phyloP scores from a whole-genome alignment of 2,797 vertebrate genomes.

The Girardinus metallicus region DNA sequence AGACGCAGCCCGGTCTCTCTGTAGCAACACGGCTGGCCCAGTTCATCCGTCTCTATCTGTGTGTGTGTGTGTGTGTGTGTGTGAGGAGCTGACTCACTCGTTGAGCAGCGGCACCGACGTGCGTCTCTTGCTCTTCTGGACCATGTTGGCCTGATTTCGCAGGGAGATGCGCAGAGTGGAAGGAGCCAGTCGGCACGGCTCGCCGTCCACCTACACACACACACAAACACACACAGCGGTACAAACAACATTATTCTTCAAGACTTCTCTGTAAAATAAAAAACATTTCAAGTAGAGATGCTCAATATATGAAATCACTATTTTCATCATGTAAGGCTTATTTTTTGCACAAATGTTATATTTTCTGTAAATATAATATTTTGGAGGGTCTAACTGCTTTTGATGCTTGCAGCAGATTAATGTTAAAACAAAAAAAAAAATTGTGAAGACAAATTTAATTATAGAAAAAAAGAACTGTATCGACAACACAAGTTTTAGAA shows the following conservation, averaged over 20 bases:
- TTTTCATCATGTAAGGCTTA: too few species aligned
- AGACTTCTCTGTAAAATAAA: not conserved
- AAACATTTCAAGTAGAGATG: too few species aligned
- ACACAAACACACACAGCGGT: not conserved
- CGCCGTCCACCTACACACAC: slow-evolving; percentile 91
- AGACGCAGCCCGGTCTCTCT: slow-evolving; percentile 67
- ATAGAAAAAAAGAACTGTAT: not conserved
- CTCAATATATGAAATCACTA: not conserved
- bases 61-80: slow-evolving; percentile 8
- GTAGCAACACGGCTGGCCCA: slow-evolving; percentile 77
- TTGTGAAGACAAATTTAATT: not conserved
- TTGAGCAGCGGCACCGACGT: slow-evolving; percentile 95
- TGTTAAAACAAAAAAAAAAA: not conserved
- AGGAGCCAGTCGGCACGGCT: slow-evolving; percentile 93
- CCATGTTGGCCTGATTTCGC: slow-evolving; percentile 98
- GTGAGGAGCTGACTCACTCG: slow-evolving; percentile 86
- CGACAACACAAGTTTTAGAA: not conserved
- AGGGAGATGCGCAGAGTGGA: slow-evolving; percentile 94
- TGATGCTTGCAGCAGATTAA: not conserved
- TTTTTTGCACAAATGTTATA: not conserved
- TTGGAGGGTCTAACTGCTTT: not conserved
- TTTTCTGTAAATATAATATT: not conserved
- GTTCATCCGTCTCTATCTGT: slow-evolving; percentile 40
- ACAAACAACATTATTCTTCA: not conserved
- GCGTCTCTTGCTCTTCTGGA: slow-evolving; percentile 97